Percentiles rank a stretch among this genome's conserved stretches.
These are phyloP conservation scores for Machaerirhynchus nigripectus DNA, from an alignment of 2,113 vertebrate species.

Conservation along the genomic window DNA sequence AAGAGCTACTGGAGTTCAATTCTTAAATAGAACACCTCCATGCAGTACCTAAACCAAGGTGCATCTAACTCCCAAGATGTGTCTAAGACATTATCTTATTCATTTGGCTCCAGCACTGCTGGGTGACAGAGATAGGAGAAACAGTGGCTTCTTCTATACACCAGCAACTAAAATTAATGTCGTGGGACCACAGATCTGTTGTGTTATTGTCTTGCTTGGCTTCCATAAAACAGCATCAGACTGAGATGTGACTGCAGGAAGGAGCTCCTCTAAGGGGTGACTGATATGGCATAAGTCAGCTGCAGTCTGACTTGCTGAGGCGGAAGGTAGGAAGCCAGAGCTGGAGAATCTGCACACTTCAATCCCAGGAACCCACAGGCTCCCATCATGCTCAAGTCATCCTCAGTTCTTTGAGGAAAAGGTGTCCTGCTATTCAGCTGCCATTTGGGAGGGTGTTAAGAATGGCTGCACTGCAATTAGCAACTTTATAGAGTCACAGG, in stretches of 20 bases:
- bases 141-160: not conserved
- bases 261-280: not conserved
- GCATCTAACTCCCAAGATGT: not conserved
- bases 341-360: not conserved
- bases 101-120: not conserved
- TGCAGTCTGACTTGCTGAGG: not conserved
- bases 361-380: not conserved
- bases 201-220: not conserved
- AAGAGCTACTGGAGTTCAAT: not conserved
- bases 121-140: not conserved
- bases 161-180: not conserved
- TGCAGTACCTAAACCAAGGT: not conserved
- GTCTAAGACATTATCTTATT: not conserved
- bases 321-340: not conserved
- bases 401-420: fast-evolving
- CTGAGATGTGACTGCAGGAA: not conserved
- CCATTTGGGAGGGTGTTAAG: not conserved
- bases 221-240: not conserved
- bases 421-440: not conserved
- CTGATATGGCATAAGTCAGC: not conserved
- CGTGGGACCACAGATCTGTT: not conserved
- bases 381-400: fast-evolving
- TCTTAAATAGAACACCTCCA: not conserved
- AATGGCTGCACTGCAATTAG: not conserved
- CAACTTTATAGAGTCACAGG: not conserved